phyloP scores from a whole-genome alignment of 1,140 invertebrate genomes.

The Agrypnia vestita region DNA sequence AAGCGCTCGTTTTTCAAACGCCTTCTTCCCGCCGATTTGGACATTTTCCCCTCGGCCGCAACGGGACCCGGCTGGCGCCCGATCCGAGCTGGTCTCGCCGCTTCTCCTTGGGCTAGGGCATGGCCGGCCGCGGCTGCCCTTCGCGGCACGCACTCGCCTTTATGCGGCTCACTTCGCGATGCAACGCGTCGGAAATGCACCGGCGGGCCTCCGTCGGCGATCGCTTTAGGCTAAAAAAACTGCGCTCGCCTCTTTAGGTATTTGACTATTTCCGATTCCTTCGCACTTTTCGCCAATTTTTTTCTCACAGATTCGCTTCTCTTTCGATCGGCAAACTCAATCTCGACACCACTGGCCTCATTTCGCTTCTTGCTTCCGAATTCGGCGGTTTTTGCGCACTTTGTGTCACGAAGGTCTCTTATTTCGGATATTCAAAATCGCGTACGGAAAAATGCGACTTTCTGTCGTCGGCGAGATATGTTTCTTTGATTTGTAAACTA shows the following conservation, averaged over 20 bases:
- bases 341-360: slow-evolving; percentile 21
- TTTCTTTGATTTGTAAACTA: slow-evolving; percentile 38
- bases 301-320: neutral
- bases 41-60: slow-evolving; percentile 10
- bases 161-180: slow-evolving; percentile 9
- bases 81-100: neutral
- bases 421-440: slow-evolving; percentile 17
- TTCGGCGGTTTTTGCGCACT: neutral
- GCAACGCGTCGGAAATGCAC: slow-evolving; percentile 8
- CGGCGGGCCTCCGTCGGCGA: neutral
- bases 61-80: slow-evolving; percentile 9
- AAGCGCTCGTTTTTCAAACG: slow-evolving; percentile 45
- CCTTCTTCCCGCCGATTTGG: slow-evolving; percentile 30
- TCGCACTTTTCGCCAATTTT: neutral
- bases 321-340: slow-evolving; percentile 6
- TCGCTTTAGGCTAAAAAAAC: slow-evolving; percentile 7
- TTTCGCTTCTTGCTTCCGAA: slow-evolving; percentile 2
- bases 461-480: slow-evolving; percentile 23
- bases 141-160: slow-evolving; percentile 17
- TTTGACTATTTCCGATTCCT: neutral
- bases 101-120: slow-evolving; percentile 39
- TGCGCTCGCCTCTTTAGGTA: slow-evolving; percentile 8
- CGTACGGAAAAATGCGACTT: neutral
- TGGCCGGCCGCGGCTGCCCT: slow-evolving; percentile 14
- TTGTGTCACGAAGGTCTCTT: neutral